Evolutionary conservation across 2,888 invertebrate genomes (phyloP).

Genomic region (Metallyticus violacea): DNA sequence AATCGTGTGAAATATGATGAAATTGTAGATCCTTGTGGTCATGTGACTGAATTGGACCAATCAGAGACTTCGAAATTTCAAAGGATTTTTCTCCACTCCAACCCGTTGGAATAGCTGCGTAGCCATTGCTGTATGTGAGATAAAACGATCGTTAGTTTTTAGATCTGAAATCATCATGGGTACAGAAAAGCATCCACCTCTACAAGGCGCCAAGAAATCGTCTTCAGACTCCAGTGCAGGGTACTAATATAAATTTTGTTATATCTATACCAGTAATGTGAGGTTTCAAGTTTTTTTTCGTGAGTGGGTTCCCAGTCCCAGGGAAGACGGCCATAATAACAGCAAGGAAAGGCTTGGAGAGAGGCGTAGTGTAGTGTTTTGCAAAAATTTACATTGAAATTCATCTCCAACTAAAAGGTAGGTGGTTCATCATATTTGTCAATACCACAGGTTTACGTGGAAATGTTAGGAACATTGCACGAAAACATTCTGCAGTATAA

Average conservation of each 20-base stretch:
- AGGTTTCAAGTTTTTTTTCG: conserved; percentile 36
- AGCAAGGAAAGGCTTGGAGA: conserved; percentile 40
- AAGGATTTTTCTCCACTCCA: conserved; percentile 41
- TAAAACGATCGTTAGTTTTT: conserved; percentile 43
- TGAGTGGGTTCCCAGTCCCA: conserved; percentile 40
- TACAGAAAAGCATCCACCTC: conserved; percentile 50
- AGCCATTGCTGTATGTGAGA: conserved; percentile 50
- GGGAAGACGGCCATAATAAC: conserved; percentile 40
- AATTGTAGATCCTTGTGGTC: conserved; percentile 34
- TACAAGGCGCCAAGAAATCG: conserved; percentile 48
- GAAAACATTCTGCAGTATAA: conserved; percentile 31
- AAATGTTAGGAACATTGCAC: conserved; percentile 28
- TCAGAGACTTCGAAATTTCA: conserved; percentile 40
- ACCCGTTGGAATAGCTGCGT: conserved; percentile 44
- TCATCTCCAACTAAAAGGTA: conserved; percentile 44
- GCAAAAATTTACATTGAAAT: conserved; percentile 42
- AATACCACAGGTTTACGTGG: conserved; percentile 35
- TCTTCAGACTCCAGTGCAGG: conserved; percentile 47
- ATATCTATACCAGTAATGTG: conserved; percentile 35
- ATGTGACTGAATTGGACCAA: conserved; percentile 42
- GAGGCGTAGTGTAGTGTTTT: conserved; percentile 46
- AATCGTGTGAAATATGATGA: conserved; percentile 18
- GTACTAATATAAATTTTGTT: conserved; percentile 46
- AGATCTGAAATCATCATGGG: conserved; percentile 51
- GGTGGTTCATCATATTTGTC: conserved; percentile 39